phyloP scores from a whole-genome alignment of 2,113 vertebrate genomes.

The Strix aluco region DNA sequence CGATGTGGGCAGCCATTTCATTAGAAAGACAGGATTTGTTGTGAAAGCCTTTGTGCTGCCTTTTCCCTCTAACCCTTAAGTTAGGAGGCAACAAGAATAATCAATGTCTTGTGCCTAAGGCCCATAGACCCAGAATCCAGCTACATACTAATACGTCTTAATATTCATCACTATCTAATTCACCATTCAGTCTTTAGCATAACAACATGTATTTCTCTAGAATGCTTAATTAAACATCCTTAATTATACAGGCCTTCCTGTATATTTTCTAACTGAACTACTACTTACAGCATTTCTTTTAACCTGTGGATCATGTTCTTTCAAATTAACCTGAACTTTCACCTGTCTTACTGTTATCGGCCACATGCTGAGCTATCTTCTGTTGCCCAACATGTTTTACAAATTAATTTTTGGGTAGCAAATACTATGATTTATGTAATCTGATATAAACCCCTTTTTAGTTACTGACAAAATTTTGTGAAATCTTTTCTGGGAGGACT shows the following conservation, averaged over 20 bases:
- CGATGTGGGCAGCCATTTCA: rapidly evolving
- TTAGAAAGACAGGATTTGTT: neutral
- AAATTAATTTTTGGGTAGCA: neutral
- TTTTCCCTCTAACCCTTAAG: neutral
- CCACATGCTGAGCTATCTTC: neutral
- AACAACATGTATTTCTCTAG: neutral
- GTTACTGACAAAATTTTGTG: neutral
- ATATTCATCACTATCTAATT: neutral
- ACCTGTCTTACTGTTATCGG: neutral
- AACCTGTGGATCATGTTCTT: neutral
- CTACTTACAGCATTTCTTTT: neutral
- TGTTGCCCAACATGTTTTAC: neutral
- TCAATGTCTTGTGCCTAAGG: neutral
- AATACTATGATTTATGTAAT: neutral
- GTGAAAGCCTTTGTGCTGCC: neutral
- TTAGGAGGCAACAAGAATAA: neutral
- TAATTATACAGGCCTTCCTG: neutral
- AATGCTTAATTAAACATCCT: neutral
- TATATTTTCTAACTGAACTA: neutral
- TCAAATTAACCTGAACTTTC: neutral
- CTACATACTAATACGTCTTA: neutral
- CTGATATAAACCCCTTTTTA: neutral
- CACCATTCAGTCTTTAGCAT: neutral
- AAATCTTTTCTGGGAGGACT: neutral
- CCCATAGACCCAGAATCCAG: neutral